Evolutionary conservation across 35 echinoderm and acorn worm species (phyloP).

Genomic region (Holothuria glaberrima): DNA sequence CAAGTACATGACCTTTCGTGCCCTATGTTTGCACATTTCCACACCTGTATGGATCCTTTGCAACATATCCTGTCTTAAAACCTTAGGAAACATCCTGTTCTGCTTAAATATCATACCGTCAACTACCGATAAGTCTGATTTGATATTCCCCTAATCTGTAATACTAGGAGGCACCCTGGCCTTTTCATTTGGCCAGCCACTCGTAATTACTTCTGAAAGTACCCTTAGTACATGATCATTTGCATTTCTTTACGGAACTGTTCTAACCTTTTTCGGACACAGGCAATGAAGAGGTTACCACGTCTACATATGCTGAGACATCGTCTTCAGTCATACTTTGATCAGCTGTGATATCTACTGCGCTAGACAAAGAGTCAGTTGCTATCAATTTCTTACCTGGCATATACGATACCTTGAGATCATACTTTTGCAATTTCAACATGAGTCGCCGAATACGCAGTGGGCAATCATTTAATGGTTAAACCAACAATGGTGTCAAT

Average conservation of each 20-base stretch:
- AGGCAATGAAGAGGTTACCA: slow-evolving; percentile 47
- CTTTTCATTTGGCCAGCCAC: slow-evolving; percentile 60
- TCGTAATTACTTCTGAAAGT: slow-evolving; percentile 13
- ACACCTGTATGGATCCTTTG: slow-evolving; percentile 40
- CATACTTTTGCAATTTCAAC: slow-evolving; percentile 68
- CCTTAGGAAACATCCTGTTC: slow-evolving; percentile 14
- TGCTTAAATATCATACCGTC: slow-evolving; percentile 67
- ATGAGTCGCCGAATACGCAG: slow-evolving; percentile 58
- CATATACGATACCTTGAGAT: slow-evolving; percentile 53
- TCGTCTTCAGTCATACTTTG: slow-evolving; percentile 29
- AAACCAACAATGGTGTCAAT: slow-evolving; percentile 58
- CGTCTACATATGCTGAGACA: slow-evolving; percentile 60
- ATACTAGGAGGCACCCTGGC: slow-evolving; percentile 16
- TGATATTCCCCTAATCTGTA: slow-evolving; percentile 51
- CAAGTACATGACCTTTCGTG: slow-evolving; percentile 23
- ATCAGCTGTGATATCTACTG: slow-evolving; percentile 45
- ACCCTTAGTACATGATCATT: slow-evolving; percentile 29
- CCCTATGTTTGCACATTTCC: slow-evolving; percentile 41
- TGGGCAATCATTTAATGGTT: slow-evolving; percentile 61
- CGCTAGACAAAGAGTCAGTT: slow-evolving; percentile 63
- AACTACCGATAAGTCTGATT: slow-evolving; percentile 59
- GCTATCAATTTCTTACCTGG: slow-evolving; percentile 61
- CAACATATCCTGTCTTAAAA: slow-evolving; percentile 30
- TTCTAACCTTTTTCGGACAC: no score
- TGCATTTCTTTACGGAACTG: not conserved